Conservation (phyloP, 1,140 invertebrate species). For the Choristoneura fumiferana region DNA sequence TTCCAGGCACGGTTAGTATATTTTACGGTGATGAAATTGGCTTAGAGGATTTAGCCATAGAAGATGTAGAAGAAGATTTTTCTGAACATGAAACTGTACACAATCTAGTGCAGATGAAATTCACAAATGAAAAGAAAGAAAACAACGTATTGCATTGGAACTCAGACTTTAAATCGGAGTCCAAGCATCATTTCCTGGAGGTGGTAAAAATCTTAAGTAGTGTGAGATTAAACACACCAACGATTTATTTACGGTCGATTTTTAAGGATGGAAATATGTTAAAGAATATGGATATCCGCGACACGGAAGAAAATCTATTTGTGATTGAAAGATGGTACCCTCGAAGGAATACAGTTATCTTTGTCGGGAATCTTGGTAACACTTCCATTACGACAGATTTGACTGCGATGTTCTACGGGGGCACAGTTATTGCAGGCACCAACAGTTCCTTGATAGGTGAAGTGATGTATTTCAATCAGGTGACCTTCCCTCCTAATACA, state of each 20-base stretch:
- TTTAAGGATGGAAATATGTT: slow-evolving; percentile 80
- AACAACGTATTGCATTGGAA: slow-evolving; percentile 79
- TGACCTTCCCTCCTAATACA: slow-evolving; percentile 81
- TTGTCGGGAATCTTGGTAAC: slow-evolving; percentile 84
- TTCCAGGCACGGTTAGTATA: slow-evolving; percentile 89
- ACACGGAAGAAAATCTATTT: slow-evolving; percentile 81
- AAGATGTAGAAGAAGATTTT: slow-evolving; percentile 78
- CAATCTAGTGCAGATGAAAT: slow-evolving; percentile 83
- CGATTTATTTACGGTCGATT: slow-evolving; percentile 84
- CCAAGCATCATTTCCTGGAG: slow-evolving; percentile 72
- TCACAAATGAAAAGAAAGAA: slow-evolving; percentile 58
- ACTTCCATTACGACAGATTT: slow-evolving; percentile 82
- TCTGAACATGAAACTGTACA: slow-evolving; percentile 81
- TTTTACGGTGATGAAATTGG: slow-evolving; percentile 89
- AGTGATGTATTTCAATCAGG: slow-evolving; percentile 83
- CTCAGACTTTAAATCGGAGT: slow-evolving; percentile 62
- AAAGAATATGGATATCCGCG: slow-evolving; percentile 83
- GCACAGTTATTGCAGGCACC: slow-evolving; percentile 83
- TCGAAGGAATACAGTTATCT: slow-evolving; percentile 85
- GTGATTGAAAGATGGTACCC: slow-evolving; percentile 88
- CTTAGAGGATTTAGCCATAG: slow-evolving; percentile 77
- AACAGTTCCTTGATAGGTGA: slow-evolving; percentile 77
- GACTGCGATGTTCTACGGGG: slow-evolving; percentile 86
- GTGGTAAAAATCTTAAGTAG: slow-evolving; percentile 79
- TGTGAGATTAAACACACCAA: slow-evolving; percentile 80